These are phyloP conservation scores for Eunapius fragilis DNA, from an alignment of 37 sponge, comb jelly and placozoan species.

Conservation along the genomic window DNA sequence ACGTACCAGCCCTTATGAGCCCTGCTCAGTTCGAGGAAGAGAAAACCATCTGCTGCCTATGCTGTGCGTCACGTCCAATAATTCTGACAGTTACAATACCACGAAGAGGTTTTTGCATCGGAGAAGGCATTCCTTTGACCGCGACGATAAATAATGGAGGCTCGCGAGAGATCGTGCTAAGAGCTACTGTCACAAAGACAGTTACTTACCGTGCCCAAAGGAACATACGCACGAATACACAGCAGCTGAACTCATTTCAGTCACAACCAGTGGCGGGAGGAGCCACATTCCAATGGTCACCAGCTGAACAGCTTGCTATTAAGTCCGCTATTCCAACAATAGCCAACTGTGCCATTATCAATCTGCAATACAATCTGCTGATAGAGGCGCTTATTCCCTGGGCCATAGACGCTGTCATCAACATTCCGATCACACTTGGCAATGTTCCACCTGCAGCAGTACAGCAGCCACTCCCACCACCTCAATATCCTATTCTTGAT, in stretches of 20 bases:
- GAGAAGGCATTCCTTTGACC: conserved; percentile 40
- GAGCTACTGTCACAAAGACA: conserved; percentile 17
- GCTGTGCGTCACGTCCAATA: conserved; percentile 75
- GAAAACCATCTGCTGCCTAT: conserved; percentile 73
- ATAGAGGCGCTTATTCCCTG: conserved; percentile 25
- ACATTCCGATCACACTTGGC: conserved; percentile 46
- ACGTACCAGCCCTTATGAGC: conserved; percentile 18
- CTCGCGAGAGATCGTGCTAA: conserved; percentile 17
- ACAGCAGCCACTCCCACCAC: not conserved
- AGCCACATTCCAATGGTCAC: conserved; percentile 3
- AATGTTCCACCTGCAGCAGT: not conserved
- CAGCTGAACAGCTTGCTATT: conserved; percentile 15
- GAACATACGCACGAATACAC: not conserved
- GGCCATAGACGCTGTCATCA: conserved; percentile 20
- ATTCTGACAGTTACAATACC: conserved; percentile 28
- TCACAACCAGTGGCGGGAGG: conserved; percentile 1
- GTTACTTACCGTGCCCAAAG: conserved; percentile 45
- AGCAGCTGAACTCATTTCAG: not conserved
- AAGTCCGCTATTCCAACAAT: not conserved
- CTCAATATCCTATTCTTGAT: not conserved
- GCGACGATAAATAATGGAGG: conserved; percentile 46
- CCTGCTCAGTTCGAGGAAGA: conserved; percentile 26
- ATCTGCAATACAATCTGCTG: conserved; percentile 18
- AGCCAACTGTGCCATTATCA: conserved; percentile 15
- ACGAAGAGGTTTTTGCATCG: conserved; percentile 63